Base-by-base conservation (phyloP, 2,888 invertebrate genomes). In the Dryobota labecula region DNA sequence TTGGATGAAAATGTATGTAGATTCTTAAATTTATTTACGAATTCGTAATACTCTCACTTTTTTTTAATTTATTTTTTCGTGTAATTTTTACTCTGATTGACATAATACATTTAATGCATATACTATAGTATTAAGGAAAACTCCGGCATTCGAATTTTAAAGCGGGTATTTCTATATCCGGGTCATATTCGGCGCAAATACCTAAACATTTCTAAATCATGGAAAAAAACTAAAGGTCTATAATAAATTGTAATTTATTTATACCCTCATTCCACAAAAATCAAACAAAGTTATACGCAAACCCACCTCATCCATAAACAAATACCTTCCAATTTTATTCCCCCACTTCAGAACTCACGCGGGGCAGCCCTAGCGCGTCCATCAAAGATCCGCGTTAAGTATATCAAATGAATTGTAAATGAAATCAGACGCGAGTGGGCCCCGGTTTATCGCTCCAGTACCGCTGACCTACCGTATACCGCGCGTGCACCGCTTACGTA, bases 381-480 rank as follows among this genome's bases (percentile, higher is more conserved):
- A 92, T 94, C 93, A 93, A 90, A 88, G 88, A 87, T 90, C 90
- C 88, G 88, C 86, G 89, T 90, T 93, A 93, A 94, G 94, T 92
- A 94, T 91, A 94, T 93, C 93, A 91, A 94, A 95, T 95, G 95
- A 95, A 95, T 95, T 95, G 95, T 94, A 95, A 95, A 95, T 95
- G 95, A 95, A 95, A 95, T 95, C 95, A 95, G 90, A 84, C 90
- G 88, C 90, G 92, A 95, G 95, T 91, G 92, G 86, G 86, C 90
- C 83, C 83, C 87, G 88, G 88, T 92, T 92, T 93, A 94, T 93
- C 91, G 91, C 84, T 63, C 54, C 38, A 43, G 70, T 36, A 60
- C 71, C 64, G 70, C 78, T 58, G 62, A 57, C 66, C 71, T 27
- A 54, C 74, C 63, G 62, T 30, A 9, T 49, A 36, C 51, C 66